Percentiles rank a stretch among this genome's conserved stretches.
Evolutionary conservation across 2,888 invertebrate species (phyloP).

Genomic region (Leptogaster cylindrica): DNA sequence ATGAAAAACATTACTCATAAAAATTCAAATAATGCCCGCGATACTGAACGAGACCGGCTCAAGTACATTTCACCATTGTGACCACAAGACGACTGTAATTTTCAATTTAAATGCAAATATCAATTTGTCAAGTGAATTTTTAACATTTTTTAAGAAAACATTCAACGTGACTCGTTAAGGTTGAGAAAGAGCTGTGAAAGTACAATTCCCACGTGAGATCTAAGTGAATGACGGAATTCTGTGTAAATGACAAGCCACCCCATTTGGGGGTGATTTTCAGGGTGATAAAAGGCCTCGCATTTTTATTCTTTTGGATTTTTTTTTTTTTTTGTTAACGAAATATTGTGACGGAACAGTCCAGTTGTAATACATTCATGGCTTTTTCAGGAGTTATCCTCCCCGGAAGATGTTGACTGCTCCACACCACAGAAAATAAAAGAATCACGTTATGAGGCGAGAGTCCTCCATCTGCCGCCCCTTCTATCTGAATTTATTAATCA

Average conservation of each 20-base stretch:
- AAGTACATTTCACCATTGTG: conserved; percentile 62
- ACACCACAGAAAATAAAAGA: not conserved
- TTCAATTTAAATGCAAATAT: conserved; percentile 64
- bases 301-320: no score
- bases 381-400: no score
- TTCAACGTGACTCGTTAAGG: not conserved
- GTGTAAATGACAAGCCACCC: conserved; percentile 18
- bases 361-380: no score
- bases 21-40: conserved; percentile 33
- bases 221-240: conserved; percentile 37
- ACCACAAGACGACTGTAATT: conserved; percentile 59
- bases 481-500: conserved; percentile 26
- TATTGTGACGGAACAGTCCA: no score
- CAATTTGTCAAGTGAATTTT: conserved; percentile 59
- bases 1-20: conserved; percentile 30
- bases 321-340: no score
- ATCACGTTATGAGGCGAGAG: no score
- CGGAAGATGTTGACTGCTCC: no score
- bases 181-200: conserved; percentile 6
- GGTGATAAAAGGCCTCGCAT: no score
- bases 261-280: conserved; percentile 24
- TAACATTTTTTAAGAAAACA: conserved; percentile 19
- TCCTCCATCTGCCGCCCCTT: not conserved
- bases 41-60: conserved; percentile 49
- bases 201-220: conserved; percentile 45